Base-by-base conservation (phyloP, 2,888 invertebrate species). In the Diogma glabrata region DNA sequence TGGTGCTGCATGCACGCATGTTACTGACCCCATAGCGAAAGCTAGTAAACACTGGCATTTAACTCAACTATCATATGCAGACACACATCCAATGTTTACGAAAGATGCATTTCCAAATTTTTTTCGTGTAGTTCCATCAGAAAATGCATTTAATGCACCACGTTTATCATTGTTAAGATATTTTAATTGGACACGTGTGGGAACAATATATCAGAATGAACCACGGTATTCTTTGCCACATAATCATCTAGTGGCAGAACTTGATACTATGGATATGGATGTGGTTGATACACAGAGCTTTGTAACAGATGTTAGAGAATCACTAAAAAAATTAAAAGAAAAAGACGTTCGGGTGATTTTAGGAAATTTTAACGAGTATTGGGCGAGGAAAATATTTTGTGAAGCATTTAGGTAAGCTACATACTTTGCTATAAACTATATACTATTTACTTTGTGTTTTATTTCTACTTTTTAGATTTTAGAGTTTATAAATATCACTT, bases 121-220 rank as follows among this genome's bases (percentile, higher is more conserved):
- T 76, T 96, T 93, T 73, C 83, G 96, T 48, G 90, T 95, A 55
- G 95, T 95, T 17, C 96, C 96, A 0, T 92, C 92, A 50, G 95
- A 96, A 69, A 92, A 90, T 65, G 94, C 94, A 48, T 94, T 94
- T 73, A 96, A 96, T 71, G 81, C 87, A 17, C 95, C 96, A 0
- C 77, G 95, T 23, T 78, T 96, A 51, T 82, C 89, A 5, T 74
- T 99, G 26, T 75, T 99, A 57, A 79, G 82, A 64, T 82, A 86
- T 61, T 99, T 92, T 74, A 95, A 96, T 72, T 99, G 99, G 99
- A 95, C 92, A 1, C 75, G 90, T 54, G 94, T 99, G 28, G 97
- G 95, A 2, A 97, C 96, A 2, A 83, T 99, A 56, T 97, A 94
- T 67, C 95, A 95, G 70, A 95, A 95, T 66, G 89, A 93, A 61